Conservation (phyloP, 2,797 vertebrate genomes). For the Tamandua tetradactyla region DNA sequence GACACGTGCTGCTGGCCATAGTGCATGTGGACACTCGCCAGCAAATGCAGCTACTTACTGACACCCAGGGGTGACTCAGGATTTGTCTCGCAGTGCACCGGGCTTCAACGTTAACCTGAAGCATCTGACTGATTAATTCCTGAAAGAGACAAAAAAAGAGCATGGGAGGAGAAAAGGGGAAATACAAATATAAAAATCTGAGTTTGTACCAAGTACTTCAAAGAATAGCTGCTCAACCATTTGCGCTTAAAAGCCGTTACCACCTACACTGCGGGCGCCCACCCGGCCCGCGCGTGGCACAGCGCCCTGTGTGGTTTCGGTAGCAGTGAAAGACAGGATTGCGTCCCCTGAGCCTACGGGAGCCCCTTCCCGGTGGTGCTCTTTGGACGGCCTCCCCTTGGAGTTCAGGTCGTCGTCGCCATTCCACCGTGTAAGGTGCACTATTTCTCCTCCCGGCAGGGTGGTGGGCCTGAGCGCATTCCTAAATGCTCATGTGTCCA, state of each 20-base stretch:
- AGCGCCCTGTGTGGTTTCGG: fast-evolving
- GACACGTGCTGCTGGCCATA: not conserved
- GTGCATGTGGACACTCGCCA: fast-evolving
- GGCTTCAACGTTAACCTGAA: constrained; percentile 93
- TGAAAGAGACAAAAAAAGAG: constrained; percentile 71
- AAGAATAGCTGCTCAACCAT: not conserved
- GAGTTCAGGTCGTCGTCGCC: not conserved
- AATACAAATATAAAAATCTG: not conserved
- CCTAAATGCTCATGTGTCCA: not conserved
- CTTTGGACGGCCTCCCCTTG: not conserved
- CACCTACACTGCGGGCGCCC: too few relatives aligned
- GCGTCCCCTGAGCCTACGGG: not conserved
- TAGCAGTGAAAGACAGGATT: fast-evolving
- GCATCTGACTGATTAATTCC: constrained; percentile 97
- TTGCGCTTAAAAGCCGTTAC: fast-evolving
- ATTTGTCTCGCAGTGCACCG: constrained; percentile 95
- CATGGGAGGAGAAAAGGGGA: not conserved
- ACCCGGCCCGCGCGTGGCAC: fast-evolving
- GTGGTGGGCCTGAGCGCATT: not conserved
- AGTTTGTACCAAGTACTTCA: not conserved
- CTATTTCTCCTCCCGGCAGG: not conserved
- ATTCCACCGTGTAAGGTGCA: fast-evolving
- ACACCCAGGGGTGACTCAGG: constrained; percentile 96
- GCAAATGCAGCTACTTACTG: constrained; percentile 85
- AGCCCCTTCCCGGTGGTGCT: not conserved